Evolutionary conservation across 1,140 invertebrate genomes (phyloP).

Genomic region (Lepidurus apus): DNA sequence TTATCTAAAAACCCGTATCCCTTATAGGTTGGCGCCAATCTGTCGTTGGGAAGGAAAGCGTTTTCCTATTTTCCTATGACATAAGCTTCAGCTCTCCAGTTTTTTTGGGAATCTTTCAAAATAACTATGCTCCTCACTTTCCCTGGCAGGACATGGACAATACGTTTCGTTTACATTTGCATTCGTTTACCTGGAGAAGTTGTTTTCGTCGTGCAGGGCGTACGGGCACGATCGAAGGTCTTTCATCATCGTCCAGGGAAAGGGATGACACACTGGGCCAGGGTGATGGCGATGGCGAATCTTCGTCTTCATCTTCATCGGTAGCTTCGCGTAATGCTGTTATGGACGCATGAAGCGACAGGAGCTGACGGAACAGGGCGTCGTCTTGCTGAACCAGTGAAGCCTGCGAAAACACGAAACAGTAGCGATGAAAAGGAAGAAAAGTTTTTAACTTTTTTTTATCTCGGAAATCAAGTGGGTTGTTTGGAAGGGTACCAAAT

Average conservation of each 20-base stretch:
- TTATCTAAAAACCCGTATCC: neutral
- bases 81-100: neutral
- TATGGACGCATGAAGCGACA: conserved; percentile 41
- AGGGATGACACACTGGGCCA: neutral
- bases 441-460: neutral
- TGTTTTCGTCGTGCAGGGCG: conserved; percentile 6
- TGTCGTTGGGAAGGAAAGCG: neutral
- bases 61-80: neutral
- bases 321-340: conserved; percentile 36
- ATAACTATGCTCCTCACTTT: neutral
- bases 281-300: neutral
- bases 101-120: neutral
- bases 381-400: conserved; percentile 42
- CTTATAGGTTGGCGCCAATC: neutral
- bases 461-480: neutral
- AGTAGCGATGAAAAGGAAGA: neutral
- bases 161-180: neutral
- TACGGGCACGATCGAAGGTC: neutral
- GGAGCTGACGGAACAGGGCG: conserved; percentile 41
- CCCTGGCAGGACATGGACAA: neutral
- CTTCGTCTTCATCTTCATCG: neutral
- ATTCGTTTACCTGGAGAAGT: neutral
- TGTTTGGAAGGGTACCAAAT: neutral
- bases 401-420: conserved; percentile 37
- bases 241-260: conserved; percentile 2